Conservation (phyloP, 2,888 invertebrate genomes). For the Orgyia antiqua region DNA sequence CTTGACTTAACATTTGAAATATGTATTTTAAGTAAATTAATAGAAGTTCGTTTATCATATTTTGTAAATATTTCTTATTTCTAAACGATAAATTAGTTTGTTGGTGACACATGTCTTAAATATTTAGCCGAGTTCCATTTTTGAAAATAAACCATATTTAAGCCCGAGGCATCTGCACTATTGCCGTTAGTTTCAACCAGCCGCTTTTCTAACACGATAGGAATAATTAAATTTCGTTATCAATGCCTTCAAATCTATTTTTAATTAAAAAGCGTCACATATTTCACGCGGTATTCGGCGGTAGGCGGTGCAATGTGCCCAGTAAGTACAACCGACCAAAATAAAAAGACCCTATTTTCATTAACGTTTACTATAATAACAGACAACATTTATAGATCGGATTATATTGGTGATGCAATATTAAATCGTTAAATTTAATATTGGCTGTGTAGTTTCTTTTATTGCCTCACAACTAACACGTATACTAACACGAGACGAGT, state of each 20-base stretch:
- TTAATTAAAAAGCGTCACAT: slow-evolving; percentile 77
- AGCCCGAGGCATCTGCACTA: slow-evolving; percentile 23
- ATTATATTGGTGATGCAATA: slow-evolving; percentile 55
- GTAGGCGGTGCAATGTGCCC: slow-evolving; percentile 64
- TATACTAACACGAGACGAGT: slow-evolving; percentile 60
- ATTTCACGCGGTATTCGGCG: slow-evolving; percentile 71
- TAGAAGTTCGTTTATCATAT: too few species aligned
- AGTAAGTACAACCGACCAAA: slow-evolving; percentile 43
- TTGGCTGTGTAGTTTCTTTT: slow-evolving; percentile 69
- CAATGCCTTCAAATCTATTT: slow-evolving; percentile 65
- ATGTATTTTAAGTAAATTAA: too few species aligned
- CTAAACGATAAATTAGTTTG: too few species aligned
- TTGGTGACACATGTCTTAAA: too few species aligned
- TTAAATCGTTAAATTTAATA: slow-evolving; percentile 77
- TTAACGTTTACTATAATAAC: slow-evolving; percentile 26
- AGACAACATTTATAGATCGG: slow-evolving; percentile 38
- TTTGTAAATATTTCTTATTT: too few species aligned
- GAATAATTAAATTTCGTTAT: slow-evolving; percentile 70
- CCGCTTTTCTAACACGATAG: slow-evolving; percentile 47
- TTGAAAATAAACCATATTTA: slow-evolving; percentile 18
- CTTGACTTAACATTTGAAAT: too few species aligned
- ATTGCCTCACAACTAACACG: slow-evolving; percentile 69
- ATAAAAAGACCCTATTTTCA: slow-evolving; percentile 37
- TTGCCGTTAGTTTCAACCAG: slow-evolving; percentile 42
- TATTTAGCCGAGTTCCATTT: slow-evolving; percentile 24